These are phyloP conservation scores for Griposia aprilina DNA, from an alignment of 2,888 invertebrate genomes.

Conservation along the genomic window DNA sequence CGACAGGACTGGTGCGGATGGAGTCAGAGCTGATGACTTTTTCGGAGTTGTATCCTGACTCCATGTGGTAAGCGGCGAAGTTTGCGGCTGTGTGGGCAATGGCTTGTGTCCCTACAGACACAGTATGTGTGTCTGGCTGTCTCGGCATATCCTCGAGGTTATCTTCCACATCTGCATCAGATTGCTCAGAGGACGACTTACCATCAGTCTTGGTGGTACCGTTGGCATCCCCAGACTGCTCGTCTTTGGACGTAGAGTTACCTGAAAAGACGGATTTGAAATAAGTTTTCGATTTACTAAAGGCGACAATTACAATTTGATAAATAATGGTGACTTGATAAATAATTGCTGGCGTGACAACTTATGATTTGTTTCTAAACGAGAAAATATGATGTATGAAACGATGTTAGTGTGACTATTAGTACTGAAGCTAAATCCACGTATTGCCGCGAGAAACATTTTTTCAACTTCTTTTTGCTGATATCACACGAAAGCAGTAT, in stretches of 20 bases:
- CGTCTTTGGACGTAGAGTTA: conserved; percentile 82
- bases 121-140: conserved; percentile 75
- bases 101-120: conserved; percentile 77
- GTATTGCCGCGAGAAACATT: conserved; percentile 35
- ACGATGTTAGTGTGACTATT: conserved; percentile 29
- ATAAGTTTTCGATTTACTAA: conserved; percentile 24
- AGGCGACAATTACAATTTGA: conserved; percentile 20
- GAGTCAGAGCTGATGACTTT: conserved; percentile 87
- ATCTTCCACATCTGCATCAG: conserved; percentile 95
- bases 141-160: conserved; percentile 91
- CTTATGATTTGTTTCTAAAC: conserved; percentile 21
- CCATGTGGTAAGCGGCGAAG: conserved; percentile 90
- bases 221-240: conserved; percentile 76
- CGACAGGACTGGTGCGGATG: conserved; percentile 86
- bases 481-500: conserved; percentile 36
- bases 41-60: conserved; percentile 92
- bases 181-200: conserved; percentile 92
- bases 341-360: conserved; percentile 53
- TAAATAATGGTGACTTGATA: conserved; percentile 21
- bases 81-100: conserved; percentile 85
- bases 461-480: conserved; percentile 4
- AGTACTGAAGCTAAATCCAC: conserved; percentile 35
- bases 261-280: conserved; percentile 74
- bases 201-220: conserved; percentile 84
- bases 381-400: conserved; percentile 19